Percentiles rank a stretch among this genome's conserved stretches.
These are phyloP conservation scores for Eciton burchellii DNA, from an alignment of 1,140 invertebrate genomes.

Conservation along the genomic window DNA sequence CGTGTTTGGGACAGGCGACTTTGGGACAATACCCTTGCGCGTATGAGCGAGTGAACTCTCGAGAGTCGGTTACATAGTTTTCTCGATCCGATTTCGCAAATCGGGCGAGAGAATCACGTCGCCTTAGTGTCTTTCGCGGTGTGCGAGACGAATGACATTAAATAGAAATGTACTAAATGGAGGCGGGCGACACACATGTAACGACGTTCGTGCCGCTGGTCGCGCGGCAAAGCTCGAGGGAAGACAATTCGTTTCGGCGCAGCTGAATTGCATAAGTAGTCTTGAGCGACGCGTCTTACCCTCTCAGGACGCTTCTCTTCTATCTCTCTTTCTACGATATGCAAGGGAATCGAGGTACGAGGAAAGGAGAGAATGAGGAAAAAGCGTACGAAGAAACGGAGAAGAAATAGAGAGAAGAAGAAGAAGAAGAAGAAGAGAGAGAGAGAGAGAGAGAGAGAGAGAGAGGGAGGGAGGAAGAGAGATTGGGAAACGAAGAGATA, in stretches of 20 bases:
- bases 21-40: neutral
- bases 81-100: neutral
- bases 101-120: no score
- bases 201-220: neutral
- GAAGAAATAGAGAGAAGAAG: constrained; percentile 60
- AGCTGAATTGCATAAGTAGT: constrained; percentile 76
- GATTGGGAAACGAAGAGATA: constrained; percentile 60
- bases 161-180: constrained; percentile 5
- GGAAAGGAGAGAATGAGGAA: constrained; percentile 27
- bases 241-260: constrained; percentile 51
- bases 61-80: neutral
- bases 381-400: constrained; percentile 24
- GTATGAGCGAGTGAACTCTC: neutral
- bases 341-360: constrained; percentile 42
- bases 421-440: constrained; percentile 63
- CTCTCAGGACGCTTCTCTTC: constrained; percentile 46
- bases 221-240: neutral
- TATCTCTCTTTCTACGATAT: constrained; percentile 7
- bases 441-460: constrained; percentile 62
- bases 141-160: neutral
- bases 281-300: constrained; percentile 77
- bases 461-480: constrained; percentile 51
- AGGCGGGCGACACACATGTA: neutral
- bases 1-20: no score
- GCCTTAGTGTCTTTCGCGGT: neutral